Evolutionary conservation across 64 coral and sea anemone genomes (phyloP), one percentile per base, ranked within the genome.

Genomic region (Pachyseris speciosa): DNA sequence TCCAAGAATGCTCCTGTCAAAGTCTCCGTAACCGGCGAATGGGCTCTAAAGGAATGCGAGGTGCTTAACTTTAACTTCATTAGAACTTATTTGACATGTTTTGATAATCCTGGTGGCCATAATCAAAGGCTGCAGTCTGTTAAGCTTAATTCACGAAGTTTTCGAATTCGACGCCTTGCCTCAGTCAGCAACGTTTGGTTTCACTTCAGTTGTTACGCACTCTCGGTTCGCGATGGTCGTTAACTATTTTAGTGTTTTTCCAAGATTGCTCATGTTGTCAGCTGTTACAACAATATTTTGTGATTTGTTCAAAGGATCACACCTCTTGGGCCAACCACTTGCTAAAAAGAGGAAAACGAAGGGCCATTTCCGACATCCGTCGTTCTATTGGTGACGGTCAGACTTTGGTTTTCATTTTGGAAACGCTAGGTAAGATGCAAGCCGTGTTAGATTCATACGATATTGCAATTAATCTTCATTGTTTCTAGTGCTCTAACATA

Each of bases 11-110:
- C 91, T 9, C 95, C 95, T 2, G 64, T 97, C 5, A 97, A 89
- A 80, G 95, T 97, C 41, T 93, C 95, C 55, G 95, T 97, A 28
- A 97, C 77, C 71, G 95, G 95, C 4, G 95, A 97, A 97, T 97
- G 95, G 95, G 95, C 95, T 38, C 75, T 97, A 9, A 91, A 93
- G 84, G 91, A 93, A 77, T 97, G 95, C 37, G 69, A 97, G 86
- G 95, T 97, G 32, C 31, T 66, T 72, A 40, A 22, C 15, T 25
- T 58, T 44, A 20, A 39, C 60, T 68, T 61, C 47, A 69, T 31
- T 25, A n/a, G 55, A 16, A 9, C 31, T 37, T 86, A 34, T 51
- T 74, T 31, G 24, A 45, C 13, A 12, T 74, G 65, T 75, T 12
- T 41, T 36, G 67, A 78, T n/a, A 31, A 8, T 0, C 30, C 41